A percentile compares a stretch with the other conserved stretches of the same genome.
Evolutionary conservation across 2,113 vertebrate species (phyloP).

Genomic region (Hippoglossus stenolepis): DNA sequence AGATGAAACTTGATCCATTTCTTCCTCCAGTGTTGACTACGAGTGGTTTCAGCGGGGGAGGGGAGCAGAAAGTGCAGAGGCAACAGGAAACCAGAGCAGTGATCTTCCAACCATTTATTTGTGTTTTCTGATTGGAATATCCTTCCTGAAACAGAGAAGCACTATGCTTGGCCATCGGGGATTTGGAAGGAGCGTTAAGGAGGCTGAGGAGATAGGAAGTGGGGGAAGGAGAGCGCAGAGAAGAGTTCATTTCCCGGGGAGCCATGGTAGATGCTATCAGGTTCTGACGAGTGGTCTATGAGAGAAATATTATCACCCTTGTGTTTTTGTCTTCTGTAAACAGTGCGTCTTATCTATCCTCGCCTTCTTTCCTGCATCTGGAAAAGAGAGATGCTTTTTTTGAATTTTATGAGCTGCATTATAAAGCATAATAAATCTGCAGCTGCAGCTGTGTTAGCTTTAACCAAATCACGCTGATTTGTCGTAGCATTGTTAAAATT

Average conservation of each 20-base stretch:
- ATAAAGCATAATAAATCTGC: constrained; percentile 18
- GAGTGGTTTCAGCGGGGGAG: constrained; percentile 8
- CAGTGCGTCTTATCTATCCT: constrained; percentile 23
- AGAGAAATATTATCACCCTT: constrained; percentile 18
- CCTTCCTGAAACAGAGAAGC: constrained; percentile 67
- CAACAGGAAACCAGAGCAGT: constrained; percentile 55
- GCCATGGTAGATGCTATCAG: constrained; percentile 24
- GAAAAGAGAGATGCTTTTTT: neutral
- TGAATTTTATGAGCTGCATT: constrained; percentile 16
- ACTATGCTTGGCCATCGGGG: constrained; percentile 46
- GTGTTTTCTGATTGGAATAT: constrained; percentile 53
- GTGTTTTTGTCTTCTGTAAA: constrained; percentile 39
- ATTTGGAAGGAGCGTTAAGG: constrained; percentile 31
- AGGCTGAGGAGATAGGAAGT: constrained; percentile 7
- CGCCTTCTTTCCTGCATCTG: constrained; percentile 1
- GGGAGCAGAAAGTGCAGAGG: constrained; percentile 3
- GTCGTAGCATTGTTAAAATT: constrained; percentile 31
- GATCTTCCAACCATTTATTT: constrained; percentile 55
- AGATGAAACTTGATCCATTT: constrained; percentile 37
- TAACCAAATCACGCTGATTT: constrained; percentile 28
- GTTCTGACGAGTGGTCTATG: constrained; percentile 23
- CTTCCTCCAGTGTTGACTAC: constrained; percentile 25
- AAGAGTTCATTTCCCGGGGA: constrained; percentile 16
- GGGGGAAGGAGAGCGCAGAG: constrained; percentile 4
- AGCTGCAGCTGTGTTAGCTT: neutral